Base-by-base conservation (phyloP, 2,888 invertebrate species). In the Sminthurinus aureus region DNA sequence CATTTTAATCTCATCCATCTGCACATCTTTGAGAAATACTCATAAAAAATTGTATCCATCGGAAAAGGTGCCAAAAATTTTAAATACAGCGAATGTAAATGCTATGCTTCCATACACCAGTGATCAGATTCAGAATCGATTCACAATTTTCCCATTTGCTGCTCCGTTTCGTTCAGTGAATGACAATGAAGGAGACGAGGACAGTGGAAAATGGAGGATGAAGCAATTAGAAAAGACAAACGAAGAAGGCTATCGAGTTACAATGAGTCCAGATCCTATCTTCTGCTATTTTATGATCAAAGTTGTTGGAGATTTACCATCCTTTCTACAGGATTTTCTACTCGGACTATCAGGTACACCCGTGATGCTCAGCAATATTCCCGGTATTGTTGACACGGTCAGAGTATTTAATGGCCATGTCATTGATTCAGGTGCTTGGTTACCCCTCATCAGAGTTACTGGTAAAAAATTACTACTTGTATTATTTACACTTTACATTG, bases 321-420 rank as follows among this genome's bases (percentile, higher is more conserved):
- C 71, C 0, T 71, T 85, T 22, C 67, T 84, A 26, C 88, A 88
- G 81, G 66, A 79, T 26, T 69, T 85, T 0, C 73, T 88, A 4
- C 85, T 86, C 71, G 50, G 77, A 8, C 79, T 87, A 38, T 84
- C 87, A 8, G 88, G 88, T 71, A 84, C 85, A 0, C 87, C 88
- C 2, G 50, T 86, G 13, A 87, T 88, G 87, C 67, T 88, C 38
- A 85, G 85, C 69, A 88, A 88, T 84, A 85, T 88, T 24, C 88
- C 88, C 0, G 88, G 87, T 0, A 86, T 84, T 69, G 83, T 82
- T 18, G 83, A 85, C 0, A 64, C 58, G 12, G 82, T 86, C 8
- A 84, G 84, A 75, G 18, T 87, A 0, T 88, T 85, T 67, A 84
- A 84, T 13, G 85, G 86, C 0, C 83, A 85, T 51, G 82, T 87